phyloP scores from a whole-genome alignment of 2,113 vertebrate genomes.

The Hippocampus mohnikei region DNA sequence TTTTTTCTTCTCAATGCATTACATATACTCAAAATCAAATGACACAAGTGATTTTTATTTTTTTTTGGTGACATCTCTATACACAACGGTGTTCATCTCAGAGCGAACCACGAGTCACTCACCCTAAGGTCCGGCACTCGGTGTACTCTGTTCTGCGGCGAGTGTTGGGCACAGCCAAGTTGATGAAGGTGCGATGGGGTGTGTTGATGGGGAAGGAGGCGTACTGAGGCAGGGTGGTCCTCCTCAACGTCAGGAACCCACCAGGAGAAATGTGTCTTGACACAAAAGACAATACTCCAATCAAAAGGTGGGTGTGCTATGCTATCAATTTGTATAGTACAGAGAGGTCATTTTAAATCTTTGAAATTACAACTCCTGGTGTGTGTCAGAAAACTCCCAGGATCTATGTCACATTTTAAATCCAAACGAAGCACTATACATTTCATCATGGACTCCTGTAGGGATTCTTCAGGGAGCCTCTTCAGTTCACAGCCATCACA shows the following conservation, averaged over 20 bases:
- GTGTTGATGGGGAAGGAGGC: background rate
- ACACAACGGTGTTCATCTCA: background rate
- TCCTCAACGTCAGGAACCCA: conserved; percentile 29
- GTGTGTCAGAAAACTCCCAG: too few species aligned
- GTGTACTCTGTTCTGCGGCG: conserved; percentile 67
- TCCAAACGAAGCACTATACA: too few species aligned
- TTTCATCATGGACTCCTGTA: too few species aligned
- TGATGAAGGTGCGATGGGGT: conserved; percentile 65
- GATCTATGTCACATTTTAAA: too few species aligned
- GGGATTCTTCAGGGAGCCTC: too few species aligned
- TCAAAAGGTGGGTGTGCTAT: too few species aligned
- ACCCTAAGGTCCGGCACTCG: conserved; percentile 65
- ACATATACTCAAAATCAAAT: too few species aligned
- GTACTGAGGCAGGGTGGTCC: conserved; percentile 18
- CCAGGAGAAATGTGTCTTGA: conserved; percentile 55
- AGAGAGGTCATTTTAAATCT: background rate
- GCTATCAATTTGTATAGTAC: background rate
- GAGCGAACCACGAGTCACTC: conserved; percentile 10
- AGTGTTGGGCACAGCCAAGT: conserved; percentile 48
- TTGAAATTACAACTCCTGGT: too few species aligned
- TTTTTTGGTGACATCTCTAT: too few species aligned
- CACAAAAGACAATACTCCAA: background rate
- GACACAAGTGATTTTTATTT: too few species aligned
- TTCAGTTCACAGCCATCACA: too few species aligned
- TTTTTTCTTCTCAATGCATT: too few species aligned